Evolutionary conservation across 2,797 vertebrate species (phyloP).

Genomic region (Pseudochaenichthys georgianus): DNA sequence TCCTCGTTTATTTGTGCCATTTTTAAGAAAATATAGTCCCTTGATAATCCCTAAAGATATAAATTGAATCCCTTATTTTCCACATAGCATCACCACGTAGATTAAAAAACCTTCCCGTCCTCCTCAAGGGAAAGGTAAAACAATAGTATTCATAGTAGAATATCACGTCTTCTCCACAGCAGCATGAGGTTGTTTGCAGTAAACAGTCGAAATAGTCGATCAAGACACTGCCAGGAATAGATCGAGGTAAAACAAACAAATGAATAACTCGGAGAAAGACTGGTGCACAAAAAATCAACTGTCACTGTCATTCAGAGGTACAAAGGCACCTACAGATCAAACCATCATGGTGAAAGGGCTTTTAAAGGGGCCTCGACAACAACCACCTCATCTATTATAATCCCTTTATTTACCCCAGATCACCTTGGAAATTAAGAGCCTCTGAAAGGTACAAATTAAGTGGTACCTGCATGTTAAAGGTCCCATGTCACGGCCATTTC

Average conservation of each 20-base stretch:
- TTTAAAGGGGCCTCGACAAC: not conserved
- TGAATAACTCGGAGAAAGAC: not conserved
- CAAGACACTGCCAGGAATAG: not conserved
- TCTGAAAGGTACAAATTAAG: not conserved
- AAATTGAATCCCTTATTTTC: no score
- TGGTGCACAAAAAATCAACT: not conserved
- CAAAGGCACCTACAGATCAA: not conserved
- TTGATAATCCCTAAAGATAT: no score
- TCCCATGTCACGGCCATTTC: no score
- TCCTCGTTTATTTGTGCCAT: no score
- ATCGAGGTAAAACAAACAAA: constrained; percentile 1
- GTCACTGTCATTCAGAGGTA: not conserved
- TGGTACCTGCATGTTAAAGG: not conserved
- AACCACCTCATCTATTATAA: not conserved
- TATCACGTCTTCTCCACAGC: not conserved
- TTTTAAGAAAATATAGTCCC: no score
- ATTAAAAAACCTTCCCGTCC: not conserved
- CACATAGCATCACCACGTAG: no score
- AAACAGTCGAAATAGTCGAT: not conserved
- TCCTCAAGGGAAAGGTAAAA: not conserved
- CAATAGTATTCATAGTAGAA: not conserved
- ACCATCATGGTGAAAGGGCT: not conserved
- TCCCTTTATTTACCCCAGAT: not conserved
- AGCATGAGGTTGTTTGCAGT: not conserved
- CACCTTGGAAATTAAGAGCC: not conserved